phyloP scores from a whole-genome alignment of 2,797 vertebrate genomes.

The Onychomys leucogaster region DNA sequence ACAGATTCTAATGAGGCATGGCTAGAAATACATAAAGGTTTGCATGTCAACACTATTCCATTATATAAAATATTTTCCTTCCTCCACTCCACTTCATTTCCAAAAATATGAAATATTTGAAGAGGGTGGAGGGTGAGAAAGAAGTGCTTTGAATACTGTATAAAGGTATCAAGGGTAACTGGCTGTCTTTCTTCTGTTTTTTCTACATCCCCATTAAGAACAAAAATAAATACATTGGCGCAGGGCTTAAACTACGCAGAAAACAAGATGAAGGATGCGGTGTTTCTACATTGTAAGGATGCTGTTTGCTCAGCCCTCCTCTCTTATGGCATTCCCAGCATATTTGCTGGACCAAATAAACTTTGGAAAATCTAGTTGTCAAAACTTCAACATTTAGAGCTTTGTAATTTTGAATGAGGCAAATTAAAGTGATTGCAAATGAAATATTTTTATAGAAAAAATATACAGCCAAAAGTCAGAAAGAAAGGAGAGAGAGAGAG shows the following conservation, averaged over 20 bases:
- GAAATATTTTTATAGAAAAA: conserved; percentile 24
- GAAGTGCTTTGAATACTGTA: conserved; percentile 22
- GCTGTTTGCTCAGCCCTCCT: not conserved
- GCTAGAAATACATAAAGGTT: conserved; percentile 85
- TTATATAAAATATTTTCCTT: conserved; percentile 85
- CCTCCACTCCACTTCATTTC: conserved; percentile 82
- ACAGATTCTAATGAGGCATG: conserved; percentile 83
- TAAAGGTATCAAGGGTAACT: not conserved
- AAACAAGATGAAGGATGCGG: not conserved
- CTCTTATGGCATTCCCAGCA: not conserved
- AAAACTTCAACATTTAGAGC: not conserved
- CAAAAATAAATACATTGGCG: conserved; percentile 20
- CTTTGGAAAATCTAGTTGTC: conserved; percentile 18
- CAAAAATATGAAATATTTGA: conserved; percentile 82
- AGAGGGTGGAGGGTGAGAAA: conserved; percentile 57
- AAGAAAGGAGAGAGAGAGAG: too few relatives aligned
- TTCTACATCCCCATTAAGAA: not conserved
- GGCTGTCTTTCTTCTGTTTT: not conserved
- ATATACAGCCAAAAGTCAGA: not conserved
- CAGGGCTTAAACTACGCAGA: not conserved
- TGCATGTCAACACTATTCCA: conserved; percentile 83
- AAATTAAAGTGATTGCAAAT: conserved; percentile 29
- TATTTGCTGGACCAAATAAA: conserved; percentile 7
- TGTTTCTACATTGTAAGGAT: not conserved
- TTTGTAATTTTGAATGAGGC: conserved; percentile 32